Percentiles rank a stretch among this genome's conserved stretches.
phyloP scores from a whole-genome alignment of 2,797 vertebrate species.

The Nannoperca australis region DNA sequence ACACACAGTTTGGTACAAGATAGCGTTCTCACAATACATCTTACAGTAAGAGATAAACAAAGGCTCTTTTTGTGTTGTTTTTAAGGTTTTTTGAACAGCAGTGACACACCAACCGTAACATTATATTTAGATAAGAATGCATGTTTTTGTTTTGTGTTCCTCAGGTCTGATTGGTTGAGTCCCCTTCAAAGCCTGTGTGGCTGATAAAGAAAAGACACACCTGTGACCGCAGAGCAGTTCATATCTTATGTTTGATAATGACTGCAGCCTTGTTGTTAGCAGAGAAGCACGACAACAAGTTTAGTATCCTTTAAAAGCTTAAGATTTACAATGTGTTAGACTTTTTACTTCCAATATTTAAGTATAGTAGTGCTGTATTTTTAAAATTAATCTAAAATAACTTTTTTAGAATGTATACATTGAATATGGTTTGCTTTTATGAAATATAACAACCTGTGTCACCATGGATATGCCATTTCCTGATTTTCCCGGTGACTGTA shows the following conservation, averaged over 20 bases:
- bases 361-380: no score
- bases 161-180: constrained; percentile 13
- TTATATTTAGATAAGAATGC: background rate
- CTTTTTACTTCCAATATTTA: background rate
- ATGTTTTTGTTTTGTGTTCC: background rate
- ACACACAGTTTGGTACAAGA: background rate
- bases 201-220: constrained; percentile 35
- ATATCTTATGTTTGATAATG: constrained; percentile 13
- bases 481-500: constrained; percentile 12
- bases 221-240: constrained; percentile 16
- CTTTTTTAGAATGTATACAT: background rate
- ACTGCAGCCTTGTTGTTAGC: background rate
- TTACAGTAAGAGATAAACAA: no score
- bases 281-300: background rate
- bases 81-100: no score
- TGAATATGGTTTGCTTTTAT: background rate
- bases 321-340: background rate
- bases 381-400: background rate
- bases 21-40: background rate
- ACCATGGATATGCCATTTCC: constrained; percentile 6
- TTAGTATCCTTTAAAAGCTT: background rate
- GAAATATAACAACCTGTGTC: background rate
- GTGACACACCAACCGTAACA: no score
- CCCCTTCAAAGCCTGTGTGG: background rate
- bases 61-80: no score